phyloP scores from a whole-genome alignment of 2,888 invertebrate species.

The Apotomis capreana region DNA sequence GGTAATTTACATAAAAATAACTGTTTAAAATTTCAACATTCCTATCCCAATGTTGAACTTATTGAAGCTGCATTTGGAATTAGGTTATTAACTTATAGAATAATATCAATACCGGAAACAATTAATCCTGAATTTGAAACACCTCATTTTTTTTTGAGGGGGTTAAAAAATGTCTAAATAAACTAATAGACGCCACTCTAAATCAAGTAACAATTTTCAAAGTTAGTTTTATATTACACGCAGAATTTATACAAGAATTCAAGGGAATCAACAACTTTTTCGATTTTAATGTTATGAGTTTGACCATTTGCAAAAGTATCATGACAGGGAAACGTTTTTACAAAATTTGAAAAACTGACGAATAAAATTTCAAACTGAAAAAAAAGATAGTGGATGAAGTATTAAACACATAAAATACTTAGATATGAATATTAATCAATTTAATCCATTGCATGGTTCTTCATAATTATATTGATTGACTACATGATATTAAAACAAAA shows the following conservation, averaged over 20 bases:
- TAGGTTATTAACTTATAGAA: constrained; percentile 21
- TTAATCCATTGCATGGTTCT: constrained; percentile 13
- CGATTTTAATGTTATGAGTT: constrained; percentile 21
- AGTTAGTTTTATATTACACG: constrained; percentile 11
- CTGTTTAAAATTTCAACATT: too few species aligned
- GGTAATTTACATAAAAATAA: neutral
- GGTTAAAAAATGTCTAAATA: neutral
- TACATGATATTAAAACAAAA: constrained; percentile 6
- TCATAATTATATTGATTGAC: constrained; percentile 5
- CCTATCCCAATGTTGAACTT: too few species aligned
- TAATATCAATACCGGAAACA: neutral
- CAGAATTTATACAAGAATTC: constrained; percentile 18
- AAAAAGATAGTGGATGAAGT: constrained; percentile 12
- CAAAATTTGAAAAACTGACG: neutral
- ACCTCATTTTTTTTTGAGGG: constrained; percentile 13
- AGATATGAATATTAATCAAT: constrained; percentile 2
- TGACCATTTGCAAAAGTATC: too few species aligned
- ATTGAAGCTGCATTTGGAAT: neutral
- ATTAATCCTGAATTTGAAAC: constrained; percentile 9
- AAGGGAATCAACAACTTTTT: constrained; percentile 16
- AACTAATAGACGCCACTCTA: constrained; percentile 13
- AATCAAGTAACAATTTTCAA: constrained; percentile 13
- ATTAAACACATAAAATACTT: constrained; percentile 3
- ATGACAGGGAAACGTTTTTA: constrained; percentile 6
- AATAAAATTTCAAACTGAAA: constrained; percentile 13